These are phyloP conservation scores for Argyresthia albistria DNA, from an alignment of 2,888 invertebrate species.

Conservation along the genomic window DNA sequence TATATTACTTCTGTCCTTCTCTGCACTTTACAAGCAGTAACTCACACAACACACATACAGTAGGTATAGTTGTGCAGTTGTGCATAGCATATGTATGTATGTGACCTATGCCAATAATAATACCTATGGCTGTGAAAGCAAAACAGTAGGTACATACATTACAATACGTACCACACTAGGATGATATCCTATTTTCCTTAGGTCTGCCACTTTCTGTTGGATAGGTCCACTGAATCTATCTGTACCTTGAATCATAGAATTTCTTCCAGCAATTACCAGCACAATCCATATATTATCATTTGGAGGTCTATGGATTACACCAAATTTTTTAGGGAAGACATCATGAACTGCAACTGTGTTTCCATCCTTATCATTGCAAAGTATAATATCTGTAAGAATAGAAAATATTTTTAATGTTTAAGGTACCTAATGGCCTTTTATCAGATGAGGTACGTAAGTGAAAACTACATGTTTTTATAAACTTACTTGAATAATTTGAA, in stretches of 20 bases:
- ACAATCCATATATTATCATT: constrained; percentile 64
- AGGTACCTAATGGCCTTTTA: too few species aligned
- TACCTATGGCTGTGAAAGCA: too few species aligned
- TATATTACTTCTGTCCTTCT: too few species aligned
- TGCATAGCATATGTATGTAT: too few species aligned
- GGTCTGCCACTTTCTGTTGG: constrained; percentile 75
- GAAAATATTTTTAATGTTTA: neutral
- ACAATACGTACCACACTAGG: constrained; percentile 62
- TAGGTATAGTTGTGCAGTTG: too few species aligned
- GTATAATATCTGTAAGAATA: constrained; percentile 64
- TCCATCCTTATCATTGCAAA: constrained; percentile 69
- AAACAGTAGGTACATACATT: too few species aligned
- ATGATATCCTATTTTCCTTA: constrained; percentile 73
- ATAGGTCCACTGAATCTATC: constrained; percentile 69
- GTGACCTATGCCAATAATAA: too few species aligned
- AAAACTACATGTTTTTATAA: neutral
- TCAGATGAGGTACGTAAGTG: too few species aligned
- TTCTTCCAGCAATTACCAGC: constrained; percentile 74
- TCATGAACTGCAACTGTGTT: constrained; percentile 55
- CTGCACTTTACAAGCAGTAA: too few species aligned
- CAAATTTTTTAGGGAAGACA: constrained; percentile 62
- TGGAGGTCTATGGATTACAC: constrained; percentile 38
- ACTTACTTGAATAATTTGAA: constrained; percentile 2
- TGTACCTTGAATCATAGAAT: constrained; percentile 68
- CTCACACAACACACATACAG: too few species aligned